Conservation (phyloP, 2,888 invertebrate species). For the Alitta virens region DNA sequence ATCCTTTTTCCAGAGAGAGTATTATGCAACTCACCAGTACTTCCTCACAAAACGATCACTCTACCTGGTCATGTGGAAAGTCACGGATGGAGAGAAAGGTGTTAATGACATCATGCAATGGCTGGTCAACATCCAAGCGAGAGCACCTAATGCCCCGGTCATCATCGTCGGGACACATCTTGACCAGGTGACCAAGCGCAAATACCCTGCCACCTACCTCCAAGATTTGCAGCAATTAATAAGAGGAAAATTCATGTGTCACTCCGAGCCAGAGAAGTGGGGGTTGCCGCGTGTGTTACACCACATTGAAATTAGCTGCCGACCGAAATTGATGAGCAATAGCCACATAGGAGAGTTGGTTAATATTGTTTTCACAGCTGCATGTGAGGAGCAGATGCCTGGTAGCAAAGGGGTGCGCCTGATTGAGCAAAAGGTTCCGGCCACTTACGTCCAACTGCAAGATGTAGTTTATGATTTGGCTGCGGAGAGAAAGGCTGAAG, state of each 20-base stretch:
- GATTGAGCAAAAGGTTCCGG: constrained; percentile 90
- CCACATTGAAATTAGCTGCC: constrained; percentile 79
- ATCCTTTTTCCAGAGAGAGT: constrained; percentile 67
- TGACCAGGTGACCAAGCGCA: constrained; percentile 67
- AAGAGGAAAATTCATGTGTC: constrained; percentile 70
- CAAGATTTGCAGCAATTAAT: constrained; percentile 75
- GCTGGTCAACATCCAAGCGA: constrained; percentile 80
- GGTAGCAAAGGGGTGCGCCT: constrained; percentile 81
- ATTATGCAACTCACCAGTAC: constrained; percentile 98
- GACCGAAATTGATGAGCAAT: constrained; percentile 63
- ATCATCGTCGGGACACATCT: constrained; percentile 75
- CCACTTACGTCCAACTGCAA: constrained; percentile 90
- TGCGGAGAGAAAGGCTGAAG: constrained; percentile 64
- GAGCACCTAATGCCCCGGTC: constrained; percentile 31
- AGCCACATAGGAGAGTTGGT: constrained; percentile 87
- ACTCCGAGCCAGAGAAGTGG: constrained; percentile 92
- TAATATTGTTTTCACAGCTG: constrained; percentile 80
- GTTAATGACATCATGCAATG: constrained; percentile 88
- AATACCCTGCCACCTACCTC: constrained; percentile 61
- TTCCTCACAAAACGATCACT: constrained; percentile 92
- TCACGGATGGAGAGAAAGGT: constrained; percentile 86
- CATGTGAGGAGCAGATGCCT: constrained; percentile 40
- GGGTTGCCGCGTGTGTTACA: constrained; percentile 91
- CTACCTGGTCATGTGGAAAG: constrained; percentile 89
- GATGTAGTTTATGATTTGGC: constrained; percentile 83